Conservation (phyloP, 30 jellyfish, hydroid and myxozoan species). For the Cassiopea andromeda region DNA sequence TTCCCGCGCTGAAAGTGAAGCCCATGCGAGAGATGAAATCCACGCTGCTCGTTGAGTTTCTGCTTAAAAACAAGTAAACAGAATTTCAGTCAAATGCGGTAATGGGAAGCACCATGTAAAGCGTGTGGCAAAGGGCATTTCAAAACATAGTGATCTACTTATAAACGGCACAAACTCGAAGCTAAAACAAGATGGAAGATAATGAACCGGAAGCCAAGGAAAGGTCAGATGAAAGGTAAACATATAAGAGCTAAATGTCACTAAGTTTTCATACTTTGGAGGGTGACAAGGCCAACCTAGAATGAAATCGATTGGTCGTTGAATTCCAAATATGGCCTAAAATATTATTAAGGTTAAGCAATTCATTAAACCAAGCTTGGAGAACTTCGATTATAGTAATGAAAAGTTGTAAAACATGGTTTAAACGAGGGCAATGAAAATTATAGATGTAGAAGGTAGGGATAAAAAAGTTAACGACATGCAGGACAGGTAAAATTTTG, state of each 20-base stretch:
- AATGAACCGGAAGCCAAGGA: constrained; percentile 27
- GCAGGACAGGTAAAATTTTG: too few species aligned
- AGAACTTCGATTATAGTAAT: not conserved
- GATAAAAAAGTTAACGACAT: too few species aligned
- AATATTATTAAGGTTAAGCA: not conserved
- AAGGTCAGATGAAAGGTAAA: constrained; percentile 60
- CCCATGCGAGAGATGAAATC: not conserved
- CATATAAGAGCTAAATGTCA: not conserved
- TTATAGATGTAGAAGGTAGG: not conserved
- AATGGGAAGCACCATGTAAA: constrained; percentile 5
- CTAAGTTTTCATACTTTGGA: not conserved
- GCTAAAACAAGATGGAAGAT: constrained; percentile 25
- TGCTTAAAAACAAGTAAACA: constrained; percentile 22
- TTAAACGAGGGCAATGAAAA: not conserved
- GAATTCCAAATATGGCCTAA: not conserved
- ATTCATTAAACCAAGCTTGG: not conserved
- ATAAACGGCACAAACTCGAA: not conserved
- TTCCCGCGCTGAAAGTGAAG: not conserved
- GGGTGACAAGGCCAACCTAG: not conserved
- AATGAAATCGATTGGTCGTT: not conserved
- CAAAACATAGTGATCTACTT: constrained; percentile 23
- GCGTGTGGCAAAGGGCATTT: not conserved
- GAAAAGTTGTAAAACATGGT: not conserved
- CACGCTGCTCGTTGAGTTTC: not conserved
- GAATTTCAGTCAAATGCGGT: constrained; percentile 10